Evolutionary conservation across 1,140 invertebrate species (phyloP), one percentile per base, ranked within the genome.

Genomic region (Trypoxylus dichotomus): DNA sequence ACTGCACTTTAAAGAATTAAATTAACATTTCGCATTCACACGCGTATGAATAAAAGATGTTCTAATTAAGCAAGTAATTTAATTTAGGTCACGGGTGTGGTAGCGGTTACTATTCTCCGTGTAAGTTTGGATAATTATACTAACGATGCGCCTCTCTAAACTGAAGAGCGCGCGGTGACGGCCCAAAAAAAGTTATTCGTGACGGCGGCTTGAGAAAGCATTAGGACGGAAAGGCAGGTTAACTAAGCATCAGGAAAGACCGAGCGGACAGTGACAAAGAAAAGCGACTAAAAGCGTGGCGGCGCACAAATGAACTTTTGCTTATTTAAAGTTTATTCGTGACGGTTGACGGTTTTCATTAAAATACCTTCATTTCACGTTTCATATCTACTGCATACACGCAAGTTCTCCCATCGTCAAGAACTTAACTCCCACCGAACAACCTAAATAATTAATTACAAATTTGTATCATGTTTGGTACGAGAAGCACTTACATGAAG

Each of bases 21-120:
- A 68, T 68, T 68, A 68, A 68, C 60, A 29, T 68, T 68, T 24
- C 60, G 11, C 60, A 29, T 68, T 68, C 21, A 29, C 60, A 68
- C 60, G 60, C 11, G 60, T 68, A 68, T 68, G 60, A 68, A 68
- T 68, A 68, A 68, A 68, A 68, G 60, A 68, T 68, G 27, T 68
- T 27, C 60, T 68, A 68, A 68, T 68, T 68, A 68, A 68, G 60
- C 60, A 29, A 24, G 60, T 68, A 68, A 68, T 68, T 68, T 68
- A 68, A 68, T 68, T 27, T 68, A 68, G 60, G 60, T 68, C 60
- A 68, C 60, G 60, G 60, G 60, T 29, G 60, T 10, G 60, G 60
- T 68, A 24, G 24, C 60, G 24, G 60, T 68, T 68, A 68, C 24
- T 2, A 27, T 68, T 0, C 13, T 24, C 27, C 24, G 24, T 68